phyloP scores from a whole-genome alignment of 2,113 vertebrate genomes.

The Salvator merianae region DNA sequence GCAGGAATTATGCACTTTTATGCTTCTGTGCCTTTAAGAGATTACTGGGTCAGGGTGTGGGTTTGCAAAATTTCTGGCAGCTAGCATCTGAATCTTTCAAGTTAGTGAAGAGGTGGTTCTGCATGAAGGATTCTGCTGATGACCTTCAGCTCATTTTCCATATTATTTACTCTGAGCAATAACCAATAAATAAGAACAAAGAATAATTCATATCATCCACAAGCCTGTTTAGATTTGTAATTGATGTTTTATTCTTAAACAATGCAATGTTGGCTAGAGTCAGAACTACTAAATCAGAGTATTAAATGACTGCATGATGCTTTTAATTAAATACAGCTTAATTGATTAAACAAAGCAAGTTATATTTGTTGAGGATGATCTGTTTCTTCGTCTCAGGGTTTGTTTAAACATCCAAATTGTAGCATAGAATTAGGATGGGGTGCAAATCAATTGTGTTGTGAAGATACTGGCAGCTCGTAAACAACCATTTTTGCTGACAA shows the following conservation, averaged over 20 bases:
- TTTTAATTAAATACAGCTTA: slow-evolving; percentile 11
- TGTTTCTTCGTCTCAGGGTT: background rate
- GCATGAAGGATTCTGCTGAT: background rate
- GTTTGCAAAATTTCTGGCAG: background rate
- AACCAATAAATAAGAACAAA: slow-evolving; percentile 4
- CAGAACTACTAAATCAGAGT: background rate
- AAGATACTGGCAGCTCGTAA: background rate
- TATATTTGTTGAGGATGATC: background rate
- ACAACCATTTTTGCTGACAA: background rate
- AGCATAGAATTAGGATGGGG: background rate
- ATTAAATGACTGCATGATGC: background rate
- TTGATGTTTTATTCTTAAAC: background rate
- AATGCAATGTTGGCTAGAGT: background rate
- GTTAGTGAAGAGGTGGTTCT: background rate
- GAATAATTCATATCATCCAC: background rate
- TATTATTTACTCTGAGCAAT: slow-evolving; percentile 2
- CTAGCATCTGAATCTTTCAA: background rate
- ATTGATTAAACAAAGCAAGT: background rate
- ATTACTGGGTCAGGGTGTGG: background rate
- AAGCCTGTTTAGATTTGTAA: background rate
- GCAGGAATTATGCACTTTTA: background rate
- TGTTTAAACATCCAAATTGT: background rate
- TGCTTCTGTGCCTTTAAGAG: background rate
- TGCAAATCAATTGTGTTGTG: background rate
- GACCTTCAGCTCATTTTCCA: slow-evolving; percentile 7